Percentiles rank a stretch among this genome's conserved stretches.
These are phyloP conservation scores for Copsychus sechellarum DNA, from an alignment of 2,113 vertebrate genomes.

Conservation along the genomic window DNA sequence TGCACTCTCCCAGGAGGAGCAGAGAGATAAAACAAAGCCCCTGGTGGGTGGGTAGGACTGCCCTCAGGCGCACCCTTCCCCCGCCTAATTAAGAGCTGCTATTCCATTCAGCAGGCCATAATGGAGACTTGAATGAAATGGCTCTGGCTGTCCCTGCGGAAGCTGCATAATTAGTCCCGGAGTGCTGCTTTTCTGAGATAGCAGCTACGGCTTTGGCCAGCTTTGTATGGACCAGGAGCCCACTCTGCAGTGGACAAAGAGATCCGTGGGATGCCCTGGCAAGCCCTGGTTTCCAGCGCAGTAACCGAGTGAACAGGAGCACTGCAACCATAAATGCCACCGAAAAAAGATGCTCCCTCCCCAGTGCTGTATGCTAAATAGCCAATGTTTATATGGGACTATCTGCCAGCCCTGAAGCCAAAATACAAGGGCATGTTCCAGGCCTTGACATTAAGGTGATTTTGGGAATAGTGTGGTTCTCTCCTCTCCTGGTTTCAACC, in stretches of 20 bases:
- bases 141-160: neutral
- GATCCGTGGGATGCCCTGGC: neutral
- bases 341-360: neutral
- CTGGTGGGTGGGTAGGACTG: neutral
- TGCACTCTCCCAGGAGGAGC: neutral
- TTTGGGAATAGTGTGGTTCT: neutral
- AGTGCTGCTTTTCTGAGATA: conserved; percentile 24
- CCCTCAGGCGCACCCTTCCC: neutral
- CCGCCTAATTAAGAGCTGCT: neutral
- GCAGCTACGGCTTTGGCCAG: neutral
- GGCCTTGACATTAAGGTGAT: neutral
- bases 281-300: neutral
- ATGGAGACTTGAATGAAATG: conserved; percentile 6
- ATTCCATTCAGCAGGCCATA: neutral
- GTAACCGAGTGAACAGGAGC: neutral
- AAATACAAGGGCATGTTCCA: neutral
- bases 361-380: neutral
- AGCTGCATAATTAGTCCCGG: neutral
- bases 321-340: neutral
- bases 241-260: neutral
- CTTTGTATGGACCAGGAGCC: neutral
- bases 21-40: neutral
- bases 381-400: neutral
- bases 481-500: neutral
- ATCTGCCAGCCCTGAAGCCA: neutral